A percentile compares a stretch with the other conserved stretches of the same genome.
Evolutionary conservation across 2,888 invertebrate genomes (phyloP).

Genomic region (Gastracanthus pulcherrimus): DNA sequence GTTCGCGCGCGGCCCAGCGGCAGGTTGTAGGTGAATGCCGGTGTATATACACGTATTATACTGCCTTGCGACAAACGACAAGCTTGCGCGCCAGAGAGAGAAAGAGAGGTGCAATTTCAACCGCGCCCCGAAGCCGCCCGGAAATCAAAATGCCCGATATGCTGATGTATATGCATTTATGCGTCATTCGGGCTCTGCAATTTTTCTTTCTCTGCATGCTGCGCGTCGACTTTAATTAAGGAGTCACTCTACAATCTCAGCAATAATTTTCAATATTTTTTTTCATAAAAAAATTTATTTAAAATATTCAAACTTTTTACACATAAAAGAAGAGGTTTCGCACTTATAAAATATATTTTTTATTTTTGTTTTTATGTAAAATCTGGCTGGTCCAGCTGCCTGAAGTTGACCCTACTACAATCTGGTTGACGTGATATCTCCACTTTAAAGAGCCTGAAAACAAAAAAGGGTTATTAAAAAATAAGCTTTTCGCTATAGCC

Average conservation of each 20-base stretch:
- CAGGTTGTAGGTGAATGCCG: conserved; percentile 50
- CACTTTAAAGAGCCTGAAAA: too few species aligned
- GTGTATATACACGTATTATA: not conserved
- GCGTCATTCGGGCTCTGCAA: not conserved
- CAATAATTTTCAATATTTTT: too few species aligned
- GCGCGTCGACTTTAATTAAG: not conserved
- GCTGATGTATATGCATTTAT: not conserved
- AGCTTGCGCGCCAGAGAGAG: not conserved
- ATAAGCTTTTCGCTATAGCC: too few species aligned
- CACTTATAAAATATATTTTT: too few species aligned
- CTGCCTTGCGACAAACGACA: conserved; percentile 12
- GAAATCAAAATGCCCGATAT: conserved; percentile 16
- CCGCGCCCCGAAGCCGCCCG: conserved; percentile 20
- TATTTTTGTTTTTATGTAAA: too few species aligned
- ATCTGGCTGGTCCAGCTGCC: too few species aligned
- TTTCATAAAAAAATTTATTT: too few species aligned
- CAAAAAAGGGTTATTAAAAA: too few species aligned
- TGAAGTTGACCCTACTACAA: too few species aligned
- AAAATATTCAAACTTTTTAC: too few species aligned
- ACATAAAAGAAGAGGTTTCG: too few species aligned
- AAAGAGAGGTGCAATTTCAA: not conserved
- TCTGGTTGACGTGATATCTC: too few species aligned
- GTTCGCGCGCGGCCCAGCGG: not conserved
- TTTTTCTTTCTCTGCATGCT: not conserved
- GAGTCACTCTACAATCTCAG: not conserved